phyloP scores from a whole-genome alignment of 1,140 invertebrate genomes.

The Ceratina australensis region DNA sequence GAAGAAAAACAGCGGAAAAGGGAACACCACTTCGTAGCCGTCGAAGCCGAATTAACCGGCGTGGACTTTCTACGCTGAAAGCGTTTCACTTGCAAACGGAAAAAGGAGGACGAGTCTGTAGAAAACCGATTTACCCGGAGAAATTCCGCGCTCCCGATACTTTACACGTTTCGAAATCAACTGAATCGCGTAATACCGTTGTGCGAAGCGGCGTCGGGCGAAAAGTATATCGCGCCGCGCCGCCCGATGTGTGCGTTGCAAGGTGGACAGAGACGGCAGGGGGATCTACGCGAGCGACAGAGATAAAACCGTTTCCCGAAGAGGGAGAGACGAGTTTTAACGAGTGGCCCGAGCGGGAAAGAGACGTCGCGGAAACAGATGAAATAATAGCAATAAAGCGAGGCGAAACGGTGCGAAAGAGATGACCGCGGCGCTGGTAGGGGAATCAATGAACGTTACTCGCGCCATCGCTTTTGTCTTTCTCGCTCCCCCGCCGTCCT shows the following conservation, averaged over 20 bases:
- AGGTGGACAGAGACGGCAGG: no score
- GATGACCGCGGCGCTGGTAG: conserved; percentile 20
- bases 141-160: conserved; percentile 34
- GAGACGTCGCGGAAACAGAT: conserved; percentile 11
- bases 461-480: conserved; percentile 38
- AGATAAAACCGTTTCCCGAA: neutral
- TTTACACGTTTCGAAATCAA: conserved; percentile 36
- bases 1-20: conserved; percentile 1
- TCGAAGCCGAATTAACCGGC: neutral
- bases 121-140: conserved; percentile 35
- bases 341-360: conserved; percentile 13
- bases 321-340: conserved; percentile 13
- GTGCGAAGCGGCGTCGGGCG: conserved; percentile 2
- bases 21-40: neutral
- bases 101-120: conserved; percentile 14
- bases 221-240: conserved; percentile 16
- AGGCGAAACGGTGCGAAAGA: conserved; percentile 29
- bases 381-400: conserved; percentile 38
- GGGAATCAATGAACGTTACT: conserved; percentile 68
- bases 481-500: conserved; percentile 5
- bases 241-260: neutral
- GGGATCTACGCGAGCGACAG: no score
- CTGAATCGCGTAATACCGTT: conserved; percentile 44
- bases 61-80: conserved; percentile 51
- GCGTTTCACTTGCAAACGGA: conserved; percentile 43